These are phyloP conservation scores for Eupithecia subfuscata DNA, from an alignment of 2,888 invertebrate species.

Conservation along the genomic window DNA sequence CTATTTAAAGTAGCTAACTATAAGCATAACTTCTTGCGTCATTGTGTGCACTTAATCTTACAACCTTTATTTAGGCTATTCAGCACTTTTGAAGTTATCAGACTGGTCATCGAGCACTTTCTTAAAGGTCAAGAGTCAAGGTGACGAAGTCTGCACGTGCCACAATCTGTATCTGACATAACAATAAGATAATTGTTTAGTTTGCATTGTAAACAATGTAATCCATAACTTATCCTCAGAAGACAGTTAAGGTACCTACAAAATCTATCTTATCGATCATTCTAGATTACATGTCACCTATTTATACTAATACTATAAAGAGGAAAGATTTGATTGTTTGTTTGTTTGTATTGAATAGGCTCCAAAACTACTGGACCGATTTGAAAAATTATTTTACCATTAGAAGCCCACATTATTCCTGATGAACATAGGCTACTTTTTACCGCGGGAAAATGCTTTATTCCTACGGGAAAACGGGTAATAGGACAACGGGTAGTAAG, in stretches of 20 bases:
- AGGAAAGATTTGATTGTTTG: too few species aligned
- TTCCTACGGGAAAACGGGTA: too few species aligned
- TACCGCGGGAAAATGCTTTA: too few species aligned
- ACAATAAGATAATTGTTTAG: neutral
- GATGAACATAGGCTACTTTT: too few species aligned
- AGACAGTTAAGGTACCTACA: neutral
- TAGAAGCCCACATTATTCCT: too few species aligned
- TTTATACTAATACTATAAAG: too few species aligned
- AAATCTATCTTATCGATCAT: neutral
- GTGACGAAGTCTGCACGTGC: slow-evolving; percentile 2
- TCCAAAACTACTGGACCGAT: too few species aligned
- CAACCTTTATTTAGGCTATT: slow-evolving; percentile 32
- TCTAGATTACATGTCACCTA: too few species aligned
- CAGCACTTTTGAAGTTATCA: slow-evolving; percentile 22
- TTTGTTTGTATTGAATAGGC: too few species aligned
- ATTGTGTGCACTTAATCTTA: slow-evolving; percentile 28
- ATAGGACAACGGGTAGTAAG: too few species aligned
- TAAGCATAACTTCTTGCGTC: neutral
- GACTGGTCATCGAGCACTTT: slow-evolving; percentile 19
- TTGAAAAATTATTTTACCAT: too few species aligned
- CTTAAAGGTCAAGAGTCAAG: slow-evolving; percentile 11
- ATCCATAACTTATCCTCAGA: neutral
- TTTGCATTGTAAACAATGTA: neutral
- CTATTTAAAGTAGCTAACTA: neutral
- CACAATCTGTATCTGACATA: neutral